These are phyloP conservation scores for Andricus quercusramuli DNA, from an alignment of 2,888 invertebrate species.

Conservation along the genomic window DNA sequence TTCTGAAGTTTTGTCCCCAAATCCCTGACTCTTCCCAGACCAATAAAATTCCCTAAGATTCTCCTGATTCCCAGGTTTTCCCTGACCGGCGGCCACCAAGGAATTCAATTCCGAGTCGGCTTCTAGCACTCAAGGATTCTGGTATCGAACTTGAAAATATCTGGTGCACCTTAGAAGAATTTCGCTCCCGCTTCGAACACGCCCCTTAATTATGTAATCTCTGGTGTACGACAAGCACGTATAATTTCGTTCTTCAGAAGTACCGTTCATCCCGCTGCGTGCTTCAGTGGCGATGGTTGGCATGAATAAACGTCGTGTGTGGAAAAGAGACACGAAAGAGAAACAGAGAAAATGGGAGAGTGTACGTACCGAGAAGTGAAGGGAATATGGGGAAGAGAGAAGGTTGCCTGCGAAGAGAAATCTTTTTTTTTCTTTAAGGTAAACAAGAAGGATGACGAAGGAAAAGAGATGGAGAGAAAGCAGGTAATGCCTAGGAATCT, in stretches of 20 bases:
- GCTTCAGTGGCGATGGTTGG: conserved; percentile 41
- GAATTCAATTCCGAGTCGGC: no score
- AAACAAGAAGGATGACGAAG: conserved; percentile 56
- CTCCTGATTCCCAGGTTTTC: no score
- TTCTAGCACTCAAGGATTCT: neutral
- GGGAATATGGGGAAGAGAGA: conserved; percentile 45
- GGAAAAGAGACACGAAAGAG: conserved; percentile 11
- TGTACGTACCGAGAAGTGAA: conserved; percentile 38
- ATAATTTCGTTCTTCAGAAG: conserved; percentile 69
- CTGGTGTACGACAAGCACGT: conserved; percentile 58
- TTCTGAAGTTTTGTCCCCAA: no score
- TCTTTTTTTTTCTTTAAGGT: conserved; percentile 16
- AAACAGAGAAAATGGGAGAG: conserved; percentile 44
- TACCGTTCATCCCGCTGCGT: conserved; percentile 66
- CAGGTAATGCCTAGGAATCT: conserved; percentile 47
- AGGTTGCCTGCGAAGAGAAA: conserved; percentile 20
- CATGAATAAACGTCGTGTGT: conserved; percentile 35
- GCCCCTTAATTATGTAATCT: conserved; percentile 69
- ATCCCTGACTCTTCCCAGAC: no score
- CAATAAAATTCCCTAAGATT: no score
- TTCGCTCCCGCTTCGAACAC: conserved; percentile 46
- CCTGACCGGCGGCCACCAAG: no score
- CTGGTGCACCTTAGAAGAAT: conserved; percentile 37
- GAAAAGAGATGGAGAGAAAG: conserved; percentile 49
- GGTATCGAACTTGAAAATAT: conserved; percentile 20